Conservation (phyloP, 1,140 invertebrate genomes). For the Camponotus floridanus region DNA sequence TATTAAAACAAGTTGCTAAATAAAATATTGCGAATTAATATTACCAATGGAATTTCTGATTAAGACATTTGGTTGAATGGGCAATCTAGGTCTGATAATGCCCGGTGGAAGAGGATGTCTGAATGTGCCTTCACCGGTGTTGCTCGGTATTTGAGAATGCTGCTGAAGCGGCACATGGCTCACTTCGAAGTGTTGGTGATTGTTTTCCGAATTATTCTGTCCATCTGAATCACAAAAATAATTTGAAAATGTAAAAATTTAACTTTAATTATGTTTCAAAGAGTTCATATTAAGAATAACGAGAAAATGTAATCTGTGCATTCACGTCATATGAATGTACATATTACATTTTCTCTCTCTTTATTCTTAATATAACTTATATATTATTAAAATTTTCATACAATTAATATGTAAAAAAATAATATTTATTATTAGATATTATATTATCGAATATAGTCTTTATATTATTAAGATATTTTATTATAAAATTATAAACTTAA, state of each 20-base stretch:
- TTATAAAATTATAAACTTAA: neutral
- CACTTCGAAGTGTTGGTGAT: conserved; percentile 80
- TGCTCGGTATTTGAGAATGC: conserved; percentile 79
- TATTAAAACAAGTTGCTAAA: neutral
- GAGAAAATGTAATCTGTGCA: no score
- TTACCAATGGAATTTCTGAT: conserved; percentile 83
- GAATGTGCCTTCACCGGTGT: conserved; percentile 85
- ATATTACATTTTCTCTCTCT: no score
- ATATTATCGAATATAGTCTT: no score
- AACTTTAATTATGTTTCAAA: conserved; percentile 8
- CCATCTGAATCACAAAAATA: conserved; percentile 71
- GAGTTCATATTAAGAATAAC: neutral
- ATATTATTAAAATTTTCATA: neutral
- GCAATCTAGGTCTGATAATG: conserved; percentile 85
- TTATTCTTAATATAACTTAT: neutral
- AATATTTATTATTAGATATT: neutral
- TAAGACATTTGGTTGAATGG: conserved; percentile 81
- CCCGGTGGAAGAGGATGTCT: conserved; percentile 88
- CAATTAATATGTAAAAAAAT: neutral
- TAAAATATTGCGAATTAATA: neutral
- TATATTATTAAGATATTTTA: neutral
- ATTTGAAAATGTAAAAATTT: neutral
- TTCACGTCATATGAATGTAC: no score
- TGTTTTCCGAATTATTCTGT: conserved; percentile 71
- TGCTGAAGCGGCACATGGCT: conserved; percentile 82